Conservation (phyloP, 2,113 vertebrate genomes). For the Glareola pratincola region DNA sequence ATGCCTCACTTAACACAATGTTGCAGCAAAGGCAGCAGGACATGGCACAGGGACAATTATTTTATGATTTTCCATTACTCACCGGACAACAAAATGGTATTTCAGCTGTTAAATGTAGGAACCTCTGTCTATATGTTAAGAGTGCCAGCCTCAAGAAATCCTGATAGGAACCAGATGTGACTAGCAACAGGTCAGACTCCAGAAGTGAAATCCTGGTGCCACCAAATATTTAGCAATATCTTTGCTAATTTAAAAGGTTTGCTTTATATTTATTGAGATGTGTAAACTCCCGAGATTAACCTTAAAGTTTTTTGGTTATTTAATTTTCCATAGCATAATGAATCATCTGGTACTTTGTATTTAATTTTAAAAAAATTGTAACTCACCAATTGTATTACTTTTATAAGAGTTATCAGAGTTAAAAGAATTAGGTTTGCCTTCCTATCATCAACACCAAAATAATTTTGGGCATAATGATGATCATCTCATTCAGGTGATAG, state of each 20-base stretch:
- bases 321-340: not conserved
- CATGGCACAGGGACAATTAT: not conserved
- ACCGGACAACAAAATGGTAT: not conserved
- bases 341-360: not conserved
- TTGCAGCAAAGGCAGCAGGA: not conserved
- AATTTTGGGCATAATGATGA: not conserved
- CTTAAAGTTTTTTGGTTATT: not conserved
- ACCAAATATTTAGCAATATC: not conserved
- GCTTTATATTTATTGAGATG: not conserved
- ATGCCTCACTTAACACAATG: not conserved
- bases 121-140: not conserved
- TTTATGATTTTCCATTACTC: not conserved
- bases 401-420: not conserved
- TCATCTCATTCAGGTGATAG: not conserved
- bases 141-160: not conserved
- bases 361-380: not conserved
- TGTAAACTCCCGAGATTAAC: not conserved
- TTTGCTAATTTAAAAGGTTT: not conserved
- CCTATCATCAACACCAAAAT: not conserved
- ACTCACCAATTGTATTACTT: not conserved
- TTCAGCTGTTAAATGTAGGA: not conserved
- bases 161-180: not conserved
- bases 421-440: not conserved
- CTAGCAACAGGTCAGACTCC: not conserved
- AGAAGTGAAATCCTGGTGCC: not conserved